Percentiles rank a stretch among this genome's conserved stretches.
Evolutionary conservation across 2,888 invertebrate species (phyloP).

Genomic region (Drosophila imparisetae): DNA sequence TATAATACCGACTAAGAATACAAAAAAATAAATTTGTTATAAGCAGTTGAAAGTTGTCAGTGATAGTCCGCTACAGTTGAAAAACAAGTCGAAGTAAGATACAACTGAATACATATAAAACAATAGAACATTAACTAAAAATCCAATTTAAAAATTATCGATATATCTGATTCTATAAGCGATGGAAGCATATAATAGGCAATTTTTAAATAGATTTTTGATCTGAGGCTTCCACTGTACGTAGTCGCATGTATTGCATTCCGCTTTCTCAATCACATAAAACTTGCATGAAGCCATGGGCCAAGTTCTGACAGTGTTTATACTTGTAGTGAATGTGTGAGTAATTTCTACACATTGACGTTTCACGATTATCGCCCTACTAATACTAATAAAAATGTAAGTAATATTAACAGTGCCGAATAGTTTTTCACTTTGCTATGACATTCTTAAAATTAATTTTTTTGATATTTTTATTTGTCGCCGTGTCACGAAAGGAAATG

Average conservation of each 20-base stretch:
- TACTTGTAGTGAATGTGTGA: not conserved
- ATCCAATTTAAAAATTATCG: not conserved
- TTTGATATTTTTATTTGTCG: not conserved
- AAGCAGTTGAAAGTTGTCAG: no score
- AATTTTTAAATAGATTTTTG: not conserved
- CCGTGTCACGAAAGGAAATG: slow-evolving; percentile 10
- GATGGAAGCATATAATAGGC: not conserved
- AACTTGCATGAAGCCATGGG: slow-evolving; percentile 14
- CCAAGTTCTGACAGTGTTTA: slow-evolving; percentile 13
- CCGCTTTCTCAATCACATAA: slow-evolving; percentile 39
- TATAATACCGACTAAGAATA: not conserved
- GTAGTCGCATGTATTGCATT: slow-evolving; percentile 27
- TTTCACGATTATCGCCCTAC: not conserved
- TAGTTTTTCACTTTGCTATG: not conserved
- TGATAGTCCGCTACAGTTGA: not conserved
- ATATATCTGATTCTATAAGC: not conserved
- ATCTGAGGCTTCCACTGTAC: not conserved
- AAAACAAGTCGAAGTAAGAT: not conserved
- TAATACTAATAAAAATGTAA: not conserved
- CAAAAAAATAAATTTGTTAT: no score
- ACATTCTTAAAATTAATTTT: not conserved
- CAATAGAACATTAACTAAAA: not conserved
- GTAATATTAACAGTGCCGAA: not conserved
- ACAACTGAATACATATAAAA: not conserved
- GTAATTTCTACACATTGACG: not conserved